Conservation (phyloP, 2,113 vertebrate genomes). For the Mesembrinibis cayennensis region DNA sequence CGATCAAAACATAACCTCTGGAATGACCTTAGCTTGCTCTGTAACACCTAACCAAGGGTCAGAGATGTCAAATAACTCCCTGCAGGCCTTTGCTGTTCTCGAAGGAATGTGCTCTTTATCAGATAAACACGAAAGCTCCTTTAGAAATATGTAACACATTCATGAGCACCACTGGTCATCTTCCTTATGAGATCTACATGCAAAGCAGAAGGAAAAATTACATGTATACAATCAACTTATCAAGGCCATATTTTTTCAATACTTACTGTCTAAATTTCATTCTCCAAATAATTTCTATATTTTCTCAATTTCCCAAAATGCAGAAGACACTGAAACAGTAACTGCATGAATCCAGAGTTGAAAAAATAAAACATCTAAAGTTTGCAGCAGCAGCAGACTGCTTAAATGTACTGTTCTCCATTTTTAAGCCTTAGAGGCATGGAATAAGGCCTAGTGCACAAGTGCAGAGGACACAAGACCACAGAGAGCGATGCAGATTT, state of each 20-base stretch:
- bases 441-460: background rate
- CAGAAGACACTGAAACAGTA: background rate
- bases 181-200: background rate
- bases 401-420: background rate
- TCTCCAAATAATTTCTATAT: background rate
- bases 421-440: background rate
- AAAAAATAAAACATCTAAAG: background rate
- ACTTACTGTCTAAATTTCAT: background rate
- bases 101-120: background rate
- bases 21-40: background rate
- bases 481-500: background rate
- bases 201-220: background rate
- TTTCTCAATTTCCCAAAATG: background rate
- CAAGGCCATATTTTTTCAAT: background rate
- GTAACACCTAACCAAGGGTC: background rate
- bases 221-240: background rate
- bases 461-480: background rate
- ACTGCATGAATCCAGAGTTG: background rate
- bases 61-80: background rate
- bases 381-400: background rate
- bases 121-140: background rate
- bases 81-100: background rate
- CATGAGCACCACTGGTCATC: background rate
- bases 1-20: slow-evolving; percentile 18
- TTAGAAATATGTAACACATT: background rate